Evolutionary conservation across 2,888 invertebrate genomes (phyloP).

Genomic region (Phania funesta): DNA sequence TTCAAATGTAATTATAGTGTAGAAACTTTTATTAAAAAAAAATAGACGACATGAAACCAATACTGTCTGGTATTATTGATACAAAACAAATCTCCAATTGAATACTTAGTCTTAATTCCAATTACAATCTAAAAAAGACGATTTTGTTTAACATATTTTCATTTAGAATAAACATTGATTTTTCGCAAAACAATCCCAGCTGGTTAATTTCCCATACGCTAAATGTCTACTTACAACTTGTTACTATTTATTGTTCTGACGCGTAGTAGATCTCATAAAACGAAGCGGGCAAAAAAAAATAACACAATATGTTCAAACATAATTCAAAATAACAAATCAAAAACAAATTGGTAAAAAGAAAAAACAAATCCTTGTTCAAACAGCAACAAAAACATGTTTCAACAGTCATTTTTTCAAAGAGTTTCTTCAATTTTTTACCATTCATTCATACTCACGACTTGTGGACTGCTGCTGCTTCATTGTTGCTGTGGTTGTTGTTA

Average conservation of each 20-base stretch:
- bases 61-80: no score
- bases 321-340: slow-evolving; percentile 51
- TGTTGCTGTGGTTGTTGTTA: slow-evolving; percentile 11
- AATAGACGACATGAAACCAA: no score
- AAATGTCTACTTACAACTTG: not conserved
- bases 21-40: no score
- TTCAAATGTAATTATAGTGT: no score
- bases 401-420: not conserved
- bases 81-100: no score
- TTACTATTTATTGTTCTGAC: not conserved
- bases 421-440: not conserved
- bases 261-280: slow-evolving; percentile 16
- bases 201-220: slow-evolving; percentile 37
- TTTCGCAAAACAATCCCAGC: not conserved
- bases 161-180: not conserved
- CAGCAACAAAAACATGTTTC: slow-evolving; percentile 15
- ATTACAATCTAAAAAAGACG: no score
- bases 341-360: slow-evolving; percentile 11
- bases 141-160: not conserved
- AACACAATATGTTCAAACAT: not conserved
- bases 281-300: not conserved
- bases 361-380: slow-evolving; percentile 16
- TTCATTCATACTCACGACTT: not conserved
- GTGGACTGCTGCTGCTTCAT: no score
- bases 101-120: no score